Evolutionary conservation across 2,797 vertebrate species (phyloP).

Genomic region (Mormyrus hasselquistii): DNA sequence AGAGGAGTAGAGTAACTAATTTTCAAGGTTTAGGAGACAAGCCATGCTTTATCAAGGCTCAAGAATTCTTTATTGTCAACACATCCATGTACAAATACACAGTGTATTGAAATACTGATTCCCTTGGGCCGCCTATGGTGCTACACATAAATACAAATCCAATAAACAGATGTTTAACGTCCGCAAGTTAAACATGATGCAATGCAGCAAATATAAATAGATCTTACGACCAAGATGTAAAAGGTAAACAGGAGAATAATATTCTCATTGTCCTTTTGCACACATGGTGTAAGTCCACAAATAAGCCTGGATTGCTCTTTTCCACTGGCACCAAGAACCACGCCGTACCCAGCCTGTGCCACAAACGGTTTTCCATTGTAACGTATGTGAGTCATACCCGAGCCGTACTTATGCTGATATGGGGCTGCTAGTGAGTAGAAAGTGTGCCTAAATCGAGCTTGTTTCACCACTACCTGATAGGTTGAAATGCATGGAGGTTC

Average conservation of each 20-base stretch:
- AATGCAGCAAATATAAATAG: conserved; percentile 15
- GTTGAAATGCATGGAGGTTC: background rate
- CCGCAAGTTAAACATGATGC: background rate
- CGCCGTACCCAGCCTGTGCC: background rate
- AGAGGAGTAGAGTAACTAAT: conserved; percentile 45
- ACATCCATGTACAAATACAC: background rate
- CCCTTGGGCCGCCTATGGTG: background rate
- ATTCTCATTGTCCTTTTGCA: background rate
- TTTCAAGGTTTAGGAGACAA: conserved; percentile 53
- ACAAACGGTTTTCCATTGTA: background rate
- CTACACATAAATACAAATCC: conserved; percentile 29
- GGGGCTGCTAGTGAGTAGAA: background rate
- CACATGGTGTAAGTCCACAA: background rate
- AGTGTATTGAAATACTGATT: background rate
- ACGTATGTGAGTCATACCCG: background rate
- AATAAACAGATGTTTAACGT: background rate
- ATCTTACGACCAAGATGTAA: background rate
- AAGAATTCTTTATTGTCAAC: conserved; percentile 21
- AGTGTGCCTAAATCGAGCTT: background rate
- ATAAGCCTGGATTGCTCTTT: background rate
- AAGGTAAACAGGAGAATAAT: background rate
- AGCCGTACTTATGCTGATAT: background rate
- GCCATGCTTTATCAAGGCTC: conserved; percentile 41
- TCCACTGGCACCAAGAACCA: background rate
- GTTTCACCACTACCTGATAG: background rate